Base-by-base conservation (phyloP, 2,113 vertebrate genomes). In the Prunella fulvescens region DNA sequence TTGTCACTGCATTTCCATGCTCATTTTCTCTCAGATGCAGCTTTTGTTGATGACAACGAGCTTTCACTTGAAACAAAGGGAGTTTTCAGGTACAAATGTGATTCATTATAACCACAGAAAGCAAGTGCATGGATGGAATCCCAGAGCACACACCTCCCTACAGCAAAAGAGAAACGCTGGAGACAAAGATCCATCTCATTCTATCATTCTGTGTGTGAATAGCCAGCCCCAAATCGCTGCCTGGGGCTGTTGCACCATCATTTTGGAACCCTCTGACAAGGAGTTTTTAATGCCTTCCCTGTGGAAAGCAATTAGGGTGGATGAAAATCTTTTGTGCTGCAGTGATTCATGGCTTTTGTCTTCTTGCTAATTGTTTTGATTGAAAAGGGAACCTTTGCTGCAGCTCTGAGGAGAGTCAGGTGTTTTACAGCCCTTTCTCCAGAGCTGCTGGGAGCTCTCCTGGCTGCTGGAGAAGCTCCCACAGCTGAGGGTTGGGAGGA, bases 401-500 rank as follows among this genome's bases (percentile, higher is more conserved):
- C 14, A 74, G 85, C 20, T 66, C n/a, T 78, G 8, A 6, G 51
- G 62, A 42, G 44, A 50, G 18, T 19, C 58, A 17, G 54, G 19
- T 66, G 5, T 58, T 91, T 66, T 51, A 58, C 0, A 64, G 39
- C n/a, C 78, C 77, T 82, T 73, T 25, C 13, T 66, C 39, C 64
- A 4, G 19, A 51, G 73, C 26, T 94, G 50, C 54, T 73, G 31
- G 19, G 62, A 80, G 19, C 39, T 15, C 39, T 70, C 10, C 3
- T 31, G 28, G 48, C 65, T 91, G 70, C 87, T 73, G 81, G 33
- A 40, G 24, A 18, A 31, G 2, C 19, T 88, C 29, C 17, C 53
- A 8, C 4, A 31, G 66, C 7, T 50, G 35, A 15, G 6, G 2
- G 1, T 0, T 15, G 58, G 73, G 35, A n/a, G 4, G 1, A 3